Evolutionary conservation across 1,140 invertebrate species (phyloP).

Genomic region (Apis florea): DNA sequence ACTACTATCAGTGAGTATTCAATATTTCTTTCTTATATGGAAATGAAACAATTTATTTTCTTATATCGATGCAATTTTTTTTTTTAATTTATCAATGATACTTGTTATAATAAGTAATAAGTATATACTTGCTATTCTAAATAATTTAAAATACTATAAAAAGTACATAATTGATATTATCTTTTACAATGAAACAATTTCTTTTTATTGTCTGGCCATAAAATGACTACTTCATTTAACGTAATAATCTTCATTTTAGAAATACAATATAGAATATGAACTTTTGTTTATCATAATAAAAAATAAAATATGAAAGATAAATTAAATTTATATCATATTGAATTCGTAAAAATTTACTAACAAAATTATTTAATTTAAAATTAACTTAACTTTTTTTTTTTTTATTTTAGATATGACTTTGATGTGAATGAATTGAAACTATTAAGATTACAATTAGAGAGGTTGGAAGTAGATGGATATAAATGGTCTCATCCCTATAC

Average conservation of each 20-base stretch:
- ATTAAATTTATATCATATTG: background rate
- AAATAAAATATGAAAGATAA: too few species aligned
- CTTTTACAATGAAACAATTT: background rate
- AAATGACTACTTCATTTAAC: conserved; percentile 30
- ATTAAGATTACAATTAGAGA: conserved; percentile 85
- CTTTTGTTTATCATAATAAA: background rate
- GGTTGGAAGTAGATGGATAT: conserved; percentile 86
- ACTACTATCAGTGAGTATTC: conserved; percentile 82
- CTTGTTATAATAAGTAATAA: too few species aligned
- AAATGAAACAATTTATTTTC: too few species aligned
- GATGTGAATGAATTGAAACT: conserved; percentile 83
- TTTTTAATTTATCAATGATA: too few species aligned
- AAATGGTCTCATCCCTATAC: conserved; percentile 91
- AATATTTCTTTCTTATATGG: too few species aligned
- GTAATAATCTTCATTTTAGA: background rate
- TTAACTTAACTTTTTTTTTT: conserved; percentile 1
- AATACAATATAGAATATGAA: background rate
- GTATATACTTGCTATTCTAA: background rate
- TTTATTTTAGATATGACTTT: conserved; percentile 82
- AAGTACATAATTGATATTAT: background rate
- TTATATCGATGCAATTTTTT: too few species aligned
- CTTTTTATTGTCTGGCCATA: conserved; percentile 26
- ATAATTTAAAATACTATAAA: too few species aligned
- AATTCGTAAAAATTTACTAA: background rate
- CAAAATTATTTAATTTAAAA: background rate